Evolutionary conservation across 2,888 invertebrate species (phyloP).

Genomic region (Pediacus dermestoides): DNA sequence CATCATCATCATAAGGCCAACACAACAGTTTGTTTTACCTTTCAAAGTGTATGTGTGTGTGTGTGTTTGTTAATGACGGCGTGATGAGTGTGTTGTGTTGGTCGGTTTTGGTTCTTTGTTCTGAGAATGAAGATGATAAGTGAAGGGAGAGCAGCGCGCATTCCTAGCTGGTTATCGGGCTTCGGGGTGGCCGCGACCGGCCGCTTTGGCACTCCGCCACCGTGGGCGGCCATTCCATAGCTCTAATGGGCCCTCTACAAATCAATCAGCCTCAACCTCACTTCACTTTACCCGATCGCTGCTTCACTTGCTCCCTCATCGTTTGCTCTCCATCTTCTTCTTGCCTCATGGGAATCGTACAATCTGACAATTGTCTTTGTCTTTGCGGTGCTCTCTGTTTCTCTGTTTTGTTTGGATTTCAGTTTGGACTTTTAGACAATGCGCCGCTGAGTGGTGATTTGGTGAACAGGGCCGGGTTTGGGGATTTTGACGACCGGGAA

Average conservation of each 20-base stretch:
- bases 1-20: conserved; percentile 28
- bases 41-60: too few relatives aligned
- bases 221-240: conserved; percentile 38
- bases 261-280: conserved; percentile 41
- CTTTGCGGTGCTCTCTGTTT: too few relatives aligned
- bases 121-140: conserved; percentile 31
- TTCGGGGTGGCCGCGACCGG: conserved; percentile 42
- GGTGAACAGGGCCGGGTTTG: too few relatives aligned
- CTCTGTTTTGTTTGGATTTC: too few relatives aligned
- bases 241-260: conserved; percentile 46
- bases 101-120: conserved; percentile 38
- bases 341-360: too few relatives aligned
- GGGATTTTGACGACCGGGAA: too few relatives aligned
- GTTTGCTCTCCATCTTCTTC: too few relatives aligned
- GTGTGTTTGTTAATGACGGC: conserved; percentile 51
- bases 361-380: too few relatives aligned
- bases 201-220: conserved; percentile 36
- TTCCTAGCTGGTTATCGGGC: conserved; percentile 43
- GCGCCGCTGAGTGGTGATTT: too few relatives aligned
- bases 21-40: conserved; percentile 48
- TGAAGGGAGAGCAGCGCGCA: conserved; percentile 24
- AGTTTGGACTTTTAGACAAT: too few relatives aligned
- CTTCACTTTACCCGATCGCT: too few relatives aligned
- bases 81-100: conserved; percentile 46
- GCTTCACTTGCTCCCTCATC: too few relatives aligned